Percentiles rank a stretch among this genome's conserved stretches.
These are phyloP conservation scores for Folsomia manolachei DNA, from an alignment of 2,888 invertebrate genomes.

Conservation along the genomic window DNA sequence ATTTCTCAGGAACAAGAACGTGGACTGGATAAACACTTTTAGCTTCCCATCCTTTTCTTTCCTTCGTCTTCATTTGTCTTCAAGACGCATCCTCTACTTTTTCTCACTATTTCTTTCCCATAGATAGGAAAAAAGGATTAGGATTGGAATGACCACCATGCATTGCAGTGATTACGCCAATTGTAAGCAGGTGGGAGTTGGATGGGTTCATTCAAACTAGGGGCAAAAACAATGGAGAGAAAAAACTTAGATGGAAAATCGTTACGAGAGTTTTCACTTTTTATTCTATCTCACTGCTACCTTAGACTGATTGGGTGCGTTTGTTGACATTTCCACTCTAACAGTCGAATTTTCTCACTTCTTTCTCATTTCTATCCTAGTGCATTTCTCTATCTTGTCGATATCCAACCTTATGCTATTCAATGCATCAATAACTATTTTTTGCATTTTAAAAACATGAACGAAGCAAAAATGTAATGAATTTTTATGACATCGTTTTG, in stretches of 20 bases:
- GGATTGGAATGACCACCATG: not conserved
- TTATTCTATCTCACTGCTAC: not conserved
- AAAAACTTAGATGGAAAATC: too few relatives aligned
- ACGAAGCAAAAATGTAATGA: too few relatives aligned
- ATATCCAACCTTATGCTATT: too few relatives aligned
- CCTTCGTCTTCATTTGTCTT: constrained; percentile 1
- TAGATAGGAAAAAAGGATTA: not conserved
- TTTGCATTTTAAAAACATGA: too few relatives aligned
- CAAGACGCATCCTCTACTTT: not conserved
- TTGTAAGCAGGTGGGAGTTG: not conserved
- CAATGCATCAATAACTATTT: too few relatives aligned
- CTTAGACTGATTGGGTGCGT: not conserved
- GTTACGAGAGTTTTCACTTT: too few relatives aligned
- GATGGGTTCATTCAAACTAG: not conserved
- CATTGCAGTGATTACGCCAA: not conserved
- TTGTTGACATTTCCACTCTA: constrained; percentile 7
- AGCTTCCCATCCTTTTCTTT: not conserved
- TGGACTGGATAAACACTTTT: not conserved
- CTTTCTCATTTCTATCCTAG: not conserved
- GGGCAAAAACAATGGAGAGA: not conserved
- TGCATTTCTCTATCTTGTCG: not conserved
- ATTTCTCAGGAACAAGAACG: not conserved
- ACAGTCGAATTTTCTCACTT: not conserved
- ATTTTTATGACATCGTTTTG: too few relatives aligned
- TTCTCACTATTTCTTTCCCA: not conserved